Evolutionary conservation across 2,113 vertebrate species (phyloP).

Genomic region (Speoplatyrhinus poulsoni): DNA sequence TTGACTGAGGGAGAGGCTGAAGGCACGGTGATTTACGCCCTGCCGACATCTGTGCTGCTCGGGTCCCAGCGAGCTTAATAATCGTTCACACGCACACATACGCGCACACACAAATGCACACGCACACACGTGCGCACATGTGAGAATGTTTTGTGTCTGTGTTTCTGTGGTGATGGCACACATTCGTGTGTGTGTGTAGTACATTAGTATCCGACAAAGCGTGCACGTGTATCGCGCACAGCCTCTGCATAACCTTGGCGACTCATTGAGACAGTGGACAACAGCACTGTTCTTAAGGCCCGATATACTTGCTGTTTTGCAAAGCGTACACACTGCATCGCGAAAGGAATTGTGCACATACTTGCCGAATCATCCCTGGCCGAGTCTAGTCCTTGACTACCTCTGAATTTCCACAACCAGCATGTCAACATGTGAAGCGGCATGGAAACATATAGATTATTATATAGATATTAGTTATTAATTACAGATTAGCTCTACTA

Average conservation of each 20-base stretch:
- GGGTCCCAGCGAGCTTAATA: constrained; percentile 23
- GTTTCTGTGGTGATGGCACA: background rate
- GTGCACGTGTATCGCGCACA: constrained; percentile 4
- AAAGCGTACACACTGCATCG: too few relatives aligned
- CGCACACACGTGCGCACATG: background rate
- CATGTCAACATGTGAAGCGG: too few relatives aligned
- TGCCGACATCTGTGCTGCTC: constrained; percentile 33
- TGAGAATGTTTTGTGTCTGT: constrained; percentile 20
- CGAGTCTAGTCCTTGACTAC: too few relatives aligned
- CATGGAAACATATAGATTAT: too few relatives aligned
- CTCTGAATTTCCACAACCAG: too few relatives aligned
- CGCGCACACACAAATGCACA: background rate
- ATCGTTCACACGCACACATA: background rate
- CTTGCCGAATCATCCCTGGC: too few relatives aligned
- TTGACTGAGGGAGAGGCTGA: constrained; percentile 48
- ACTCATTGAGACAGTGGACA: constrained; percentile 23
- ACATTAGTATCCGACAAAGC: background rate
- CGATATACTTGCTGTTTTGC: background rate
- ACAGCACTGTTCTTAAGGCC: constrained; percentile 37
- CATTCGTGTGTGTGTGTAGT: background rate
- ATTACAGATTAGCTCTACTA: too few relatives aligned
- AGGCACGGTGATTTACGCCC: constrained; percentile 35
- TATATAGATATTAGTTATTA: too few relatives aligned
- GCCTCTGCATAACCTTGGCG: constrained; percentile 50
- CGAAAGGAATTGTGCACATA: too few relatives aligned